Evolutionary conservation across 2,113 vertebrate genomes (phyloP), one percentile per base, ranked within the genome.

Genomic region (Alosa alosa): DNA sequence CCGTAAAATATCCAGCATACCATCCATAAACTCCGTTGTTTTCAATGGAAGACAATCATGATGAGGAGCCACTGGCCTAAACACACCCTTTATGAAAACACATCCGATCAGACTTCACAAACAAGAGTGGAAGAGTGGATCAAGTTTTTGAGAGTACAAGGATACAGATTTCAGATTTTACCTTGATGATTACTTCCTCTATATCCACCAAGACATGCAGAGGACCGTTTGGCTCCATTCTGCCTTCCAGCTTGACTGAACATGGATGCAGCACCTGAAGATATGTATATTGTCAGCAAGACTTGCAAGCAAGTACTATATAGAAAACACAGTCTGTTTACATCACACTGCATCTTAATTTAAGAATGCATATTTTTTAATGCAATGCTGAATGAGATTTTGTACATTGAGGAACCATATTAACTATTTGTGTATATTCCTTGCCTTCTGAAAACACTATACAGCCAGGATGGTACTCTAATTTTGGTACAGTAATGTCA

Each of bases 131-230:
- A 49, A 7, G 47, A 7, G 47, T 49, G 47, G 47, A 49, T 49
- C 47, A 7, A 1, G 6, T 49, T 49, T 49, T 64, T n/a, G 6
- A 22, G 6, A 25, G 1, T 64, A n/a, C 22, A 22, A 22, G 3
- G 22, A 41, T 44, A 44, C 2, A 44, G 41, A 44, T 72, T 25
- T 72, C 7, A 31, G 9, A 36, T 31, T 93, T 90, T 86, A 99
- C 98, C 95, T 99, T 99, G 84, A 99, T 83, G 31, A 94, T 92
- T 88, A 99, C 92, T 90, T 97, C 96, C 89, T 97, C 96, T 78
- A 99, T 89, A 1, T 84, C 94, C 85, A 98, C 91, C 25, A 90
- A 95, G 86, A 96, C 94, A 13, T 86, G 95, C 82, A 98, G 93
- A 4, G 96, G 93, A 52, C 94, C 95, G n/a, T 93, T 93, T 68